Percentiles rank a stretch among this genome's conserved stretches.
Evolutionary conservation across 2,888 invertebrate genomes (phyloP).

Genomic region (Phengaris alcon): DNA sequence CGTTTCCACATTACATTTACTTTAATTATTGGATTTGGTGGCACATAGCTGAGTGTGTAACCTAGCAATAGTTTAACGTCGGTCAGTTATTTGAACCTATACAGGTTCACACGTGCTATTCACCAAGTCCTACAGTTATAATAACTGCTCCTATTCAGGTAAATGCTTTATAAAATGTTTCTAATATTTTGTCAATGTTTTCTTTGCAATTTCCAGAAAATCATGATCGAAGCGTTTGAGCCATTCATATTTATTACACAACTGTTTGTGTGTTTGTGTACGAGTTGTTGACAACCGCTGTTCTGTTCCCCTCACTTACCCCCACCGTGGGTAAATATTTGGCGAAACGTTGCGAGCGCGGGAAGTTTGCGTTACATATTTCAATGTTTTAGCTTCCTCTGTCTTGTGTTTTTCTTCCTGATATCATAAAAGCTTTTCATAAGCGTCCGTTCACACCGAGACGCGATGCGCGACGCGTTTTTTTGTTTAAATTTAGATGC

Average conservation of each 20-base stretch:
- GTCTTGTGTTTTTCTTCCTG: conserved; percentile 20
- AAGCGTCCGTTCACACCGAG: not conserved
- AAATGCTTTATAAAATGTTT: not conserved
- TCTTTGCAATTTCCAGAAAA: not conserved
- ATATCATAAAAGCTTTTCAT: conserved; percentile 11
- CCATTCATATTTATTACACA: conserved; percentile 4
- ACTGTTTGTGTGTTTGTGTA: conserved; percentile 1
- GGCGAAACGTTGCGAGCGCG: conserved; percentile 30
- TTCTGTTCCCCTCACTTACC: not conserved
- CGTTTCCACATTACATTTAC: too few relatives aligned
- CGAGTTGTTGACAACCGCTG: not conserved
- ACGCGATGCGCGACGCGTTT: too few relatives aligned
- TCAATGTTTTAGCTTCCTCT: conserved; percentile 11
- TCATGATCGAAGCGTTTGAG: not conserved
- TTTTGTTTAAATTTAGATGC: too few relatives aligned
- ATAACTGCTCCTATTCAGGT: too few relatives aligned
- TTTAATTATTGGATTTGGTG: too few relatives aligned
- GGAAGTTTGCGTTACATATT: conserved; percentile 29
- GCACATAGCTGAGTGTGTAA: too few relatives aligned
- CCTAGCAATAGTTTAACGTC: too few relatives aligned
- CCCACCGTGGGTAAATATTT: conserved; percentile 31
- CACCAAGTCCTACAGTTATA: too few relatives aligned
- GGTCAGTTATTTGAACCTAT: too few relatives aligned
- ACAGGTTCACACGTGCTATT: too few relatives aligned
- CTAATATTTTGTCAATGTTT: not conserved